Base-by-base conservation (phyloP, 1,140 invertebrate species). In the Euglossa dilemma region DNA sequence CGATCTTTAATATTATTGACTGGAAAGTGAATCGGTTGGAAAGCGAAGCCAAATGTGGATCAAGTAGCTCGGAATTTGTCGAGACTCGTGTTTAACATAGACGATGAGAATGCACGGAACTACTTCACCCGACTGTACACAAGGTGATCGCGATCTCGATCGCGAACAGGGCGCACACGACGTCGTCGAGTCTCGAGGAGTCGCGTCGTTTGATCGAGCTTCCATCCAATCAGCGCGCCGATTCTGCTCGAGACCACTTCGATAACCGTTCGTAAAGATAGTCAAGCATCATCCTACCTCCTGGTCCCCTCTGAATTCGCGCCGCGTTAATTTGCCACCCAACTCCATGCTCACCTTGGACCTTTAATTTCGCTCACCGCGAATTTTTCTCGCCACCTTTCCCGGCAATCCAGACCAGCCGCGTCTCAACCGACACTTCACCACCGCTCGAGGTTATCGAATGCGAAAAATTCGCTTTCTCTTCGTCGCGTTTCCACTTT, bases 171-270 rank as follows among this genome's bases (percentile, higher is more conserved):
- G 25, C 7, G 12, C 45, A 20, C 61, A 23, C 45, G 61, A 28
- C 25, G 36, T 8, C 36, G 45, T 18, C 23, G 23, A 25, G 57
- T 73, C 57, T 80, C 78, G 69, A 70, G 57, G 6, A 63, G 47
- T 18, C 45, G 64, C 23, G 47, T 52, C 67, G 80, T 81, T 81
- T 81, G 80, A 81, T 81, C 80, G 61, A 76, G 16, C 73, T 69
- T 50, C 72, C 63, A 54, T 76, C 80, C 80, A 82, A 82, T 82
- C 80, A 82, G 43, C 63, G 72, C 56, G n/a, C 43, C 80, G 73
- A 75, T 80, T 64, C 70, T 18, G 18, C 69, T 73, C 63, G 63
- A 82, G 80, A 82, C 63, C 80, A 82, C 80, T 82, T 76, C 72
- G 80, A 82, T 76, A 57, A 82, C 54, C 72, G 72, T 64, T 75